A percentile compares a stretch with the other conserved stretches of the same genome.
phyloP scores from a whole-genome alignment of 2,797 vertebrate species.

The Heteromormyrus szaboi region DNA sequence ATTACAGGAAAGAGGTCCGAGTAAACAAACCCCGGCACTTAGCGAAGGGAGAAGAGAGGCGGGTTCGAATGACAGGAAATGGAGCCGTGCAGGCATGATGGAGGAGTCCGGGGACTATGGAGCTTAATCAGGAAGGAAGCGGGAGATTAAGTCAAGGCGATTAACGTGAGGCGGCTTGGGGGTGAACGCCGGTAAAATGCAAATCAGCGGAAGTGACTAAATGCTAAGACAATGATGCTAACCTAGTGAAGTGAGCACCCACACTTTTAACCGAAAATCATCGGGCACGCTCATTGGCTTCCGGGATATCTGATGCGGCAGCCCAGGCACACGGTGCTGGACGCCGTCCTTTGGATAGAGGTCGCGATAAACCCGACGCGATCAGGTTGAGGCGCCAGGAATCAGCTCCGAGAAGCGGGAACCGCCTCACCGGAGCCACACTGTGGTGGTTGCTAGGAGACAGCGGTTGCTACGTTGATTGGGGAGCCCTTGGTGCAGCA shows the following conservation, averaged over 20 bases:
- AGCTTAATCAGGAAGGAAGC: neutral
- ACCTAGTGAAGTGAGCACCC: neutral
- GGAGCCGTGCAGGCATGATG: neutral
- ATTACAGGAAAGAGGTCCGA: neutral
- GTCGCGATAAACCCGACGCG: neutral
- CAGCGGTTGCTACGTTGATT: constrained; percentile 58
- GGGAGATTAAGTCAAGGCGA: neutral
- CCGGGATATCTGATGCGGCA: neutral
- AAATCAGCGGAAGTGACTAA: neutral
- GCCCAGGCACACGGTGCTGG: neutral
- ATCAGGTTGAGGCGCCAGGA: constrained; percentile 48
- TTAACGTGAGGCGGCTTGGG: neutral
- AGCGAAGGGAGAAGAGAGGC: neutral
- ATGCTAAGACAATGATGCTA: neutral
- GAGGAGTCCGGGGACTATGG: neutral
- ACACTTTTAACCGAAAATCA: neutral
- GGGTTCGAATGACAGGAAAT: neutral
- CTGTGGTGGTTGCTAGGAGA: constrained; percentile 64
- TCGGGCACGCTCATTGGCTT: neutral
- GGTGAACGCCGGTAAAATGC: neutral
- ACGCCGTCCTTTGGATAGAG: neutral
- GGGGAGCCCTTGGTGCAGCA: constrained; percentile 34
- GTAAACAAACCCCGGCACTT: neutral
- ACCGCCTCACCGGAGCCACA: constrained; percentile 43
- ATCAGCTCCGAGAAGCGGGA: constrained; percentile 35